Evolutionary conservation across 2,888 invertebrate species (phyloP), one percentile per base, ranked within the genome.

Genomic region (Aleiodes alternator): DNA sequence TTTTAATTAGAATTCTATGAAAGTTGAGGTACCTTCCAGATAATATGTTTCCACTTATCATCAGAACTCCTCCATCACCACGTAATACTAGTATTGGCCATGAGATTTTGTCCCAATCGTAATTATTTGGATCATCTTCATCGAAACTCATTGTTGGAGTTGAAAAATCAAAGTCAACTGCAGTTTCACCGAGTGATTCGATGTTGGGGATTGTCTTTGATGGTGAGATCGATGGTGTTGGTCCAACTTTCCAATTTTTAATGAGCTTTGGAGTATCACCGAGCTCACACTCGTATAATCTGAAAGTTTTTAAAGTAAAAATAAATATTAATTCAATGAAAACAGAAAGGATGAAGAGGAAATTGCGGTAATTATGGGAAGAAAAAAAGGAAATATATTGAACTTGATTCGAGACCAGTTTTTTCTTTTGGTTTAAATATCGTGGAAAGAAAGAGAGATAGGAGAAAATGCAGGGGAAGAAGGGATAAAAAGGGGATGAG

Each of bases 121-220:
- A 34, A 85, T 76, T 80, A 34, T 74, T 69, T 14, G 76, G 80
- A 5, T 73, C 72, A 11, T 80, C 57, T 29, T 76, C 59, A 23
- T 43, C 43, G 6, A 23, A 55, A 23, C 84, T 84, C 9, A 87
- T 73, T 1, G 90, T 90, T 3, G 90, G 93, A 74, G 93, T 92
- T 0, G 93, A 93, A 86, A 96, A 95, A 85, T 97, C 96, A 90
- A 98, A 97, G 90, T 96, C 95, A 14, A 97, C 95, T 0, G 96
- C 96, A 0, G 93, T 93, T 84, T 97, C 97, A 0, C 97, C 97
- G n/a, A 97, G 92, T 8, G 91, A 91, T 0, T 92, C 91, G 9
- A 92, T 90, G 56, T 82, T 86, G 5, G 88, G 87, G 9, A 88
- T 83, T 38, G 74, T 71, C 68, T 87, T 87, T 9, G 85, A 83